These are phyloP conservation scores for Montifringilla adamsi DNA, from an alignment of 2,113 vertebrate genomes.

Conservation along the genomic window DNA sequence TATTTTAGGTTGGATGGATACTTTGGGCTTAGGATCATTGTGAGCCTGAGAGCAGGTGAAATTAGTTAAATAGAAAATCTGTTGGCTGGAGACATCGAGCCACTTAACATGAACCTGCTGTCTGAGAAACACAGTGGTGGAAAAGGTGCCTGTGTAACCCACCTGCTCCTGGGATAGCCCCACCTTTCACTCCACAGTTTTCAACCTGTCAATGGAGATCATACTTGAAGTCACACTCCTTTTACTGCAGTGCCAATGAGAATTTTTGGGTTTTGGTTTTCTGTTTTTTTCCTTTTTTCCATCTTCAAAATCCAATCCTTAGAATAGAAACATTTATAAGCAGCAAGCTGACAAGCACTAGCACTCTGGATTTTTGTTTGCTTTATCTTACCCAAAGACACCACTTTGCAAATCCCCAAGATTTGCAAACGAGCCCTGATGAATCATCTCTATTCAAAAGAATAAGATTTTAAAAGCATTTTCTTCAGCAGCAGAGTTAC, in stretches of 20 bases:
- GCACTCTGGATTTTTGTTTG: background rate
- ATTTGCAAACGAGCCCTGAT: background rate
- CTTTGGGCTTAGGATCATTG: rapidly evolving
- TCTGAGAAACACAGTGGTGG: background rate
- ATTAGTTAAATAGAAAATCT: background rate
- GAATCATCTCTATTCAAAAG: background rate
- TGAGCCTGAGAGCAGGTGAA: background rate
- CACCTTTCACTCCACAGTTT: background rate
- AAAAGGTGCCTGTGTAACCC: background rate
- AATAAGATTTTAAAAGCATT: background rate
- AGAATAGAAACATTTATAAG: conserved; percentile 18
- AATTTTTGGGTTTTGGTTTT: background rate
- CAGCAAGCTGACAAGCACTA: background rate
- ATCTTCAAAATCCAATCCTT: background rate
- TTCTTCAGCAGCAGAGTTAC: background rate
- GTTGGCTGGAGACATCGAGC: rapidly evolving
- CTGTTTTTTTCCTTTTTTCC: background rate
- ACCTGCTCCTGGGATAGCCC: background rate
- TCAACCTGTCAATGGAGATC: background rate
- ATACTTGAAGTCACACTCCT: background rate
- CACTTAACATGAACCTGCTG: background rate
- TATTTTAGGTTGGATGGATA: background rate
- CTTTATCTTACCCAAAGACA: background rate
- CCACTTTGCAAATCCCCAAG: background rate
- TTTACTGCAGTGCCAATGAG: background rate